These are phyloP conservation scores for Lysandra bellargus DNA, from an alignment of 2,888 invertebrate species.

Conservation along the genomic window DNA sequence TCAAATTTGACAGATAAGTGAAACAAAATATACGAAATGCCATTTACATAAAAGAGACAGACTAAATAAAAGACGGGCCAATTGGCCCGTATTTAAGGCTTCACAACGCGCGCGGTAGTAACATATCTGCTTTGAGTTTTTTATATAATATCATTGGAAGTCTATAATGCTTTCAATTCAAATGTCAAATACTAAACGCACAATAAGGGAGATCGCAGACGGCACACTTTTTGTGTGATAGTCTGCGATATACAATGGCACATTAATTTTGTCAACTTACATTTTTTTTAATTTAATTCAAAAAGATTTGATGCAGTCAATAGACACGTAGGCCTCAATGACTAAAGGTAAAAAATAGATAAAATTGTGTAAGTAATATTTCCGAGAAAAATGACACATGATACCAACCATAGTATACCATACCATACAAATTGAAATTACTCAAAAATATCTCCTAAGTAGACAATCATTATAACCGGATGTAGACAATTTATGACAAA, in stretches of 20 bases:
- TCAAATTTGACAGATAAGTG: no score
- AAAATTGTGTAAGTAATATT: not conserved
- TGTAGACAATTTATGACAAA: not conserved
- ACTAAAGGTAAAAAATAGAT: not conserved
- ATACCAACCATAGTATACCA: not conserved
- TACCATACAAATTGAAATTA: not conserved
- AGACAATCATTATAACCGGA: no score
- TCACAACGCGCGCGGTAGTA: no score
- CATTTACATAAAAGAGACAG: no score
- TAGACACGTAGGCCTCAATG: not conserved
- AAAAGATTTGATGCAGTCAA: not conserved
- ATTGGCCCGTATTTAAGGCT: no score
- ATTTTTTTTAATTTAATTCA: not conserved
- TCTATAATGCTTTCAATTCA: not conserved
- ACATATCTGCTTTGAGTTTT: no score
- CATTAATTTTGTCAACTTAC: not conserved
- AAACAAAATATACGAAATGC: no score
- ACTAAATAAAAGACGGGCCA: no score
- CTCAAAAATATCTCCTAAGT: not conserved
- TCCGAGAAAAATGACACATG: constrained; percentile 13
- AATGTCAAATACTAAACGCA: not conserved
- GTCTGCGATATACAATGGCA: not conserved
- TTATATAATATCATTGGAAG: not conserved
- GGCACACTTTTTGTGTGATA: no score
- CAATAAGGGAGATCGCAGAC: not conserved